A percentile compares a stretch with the other conserved stretches of the same genome.
Conservation (phyloP, 2,113 vertebrate genomes). For the Ameiurus melas region DNA sequence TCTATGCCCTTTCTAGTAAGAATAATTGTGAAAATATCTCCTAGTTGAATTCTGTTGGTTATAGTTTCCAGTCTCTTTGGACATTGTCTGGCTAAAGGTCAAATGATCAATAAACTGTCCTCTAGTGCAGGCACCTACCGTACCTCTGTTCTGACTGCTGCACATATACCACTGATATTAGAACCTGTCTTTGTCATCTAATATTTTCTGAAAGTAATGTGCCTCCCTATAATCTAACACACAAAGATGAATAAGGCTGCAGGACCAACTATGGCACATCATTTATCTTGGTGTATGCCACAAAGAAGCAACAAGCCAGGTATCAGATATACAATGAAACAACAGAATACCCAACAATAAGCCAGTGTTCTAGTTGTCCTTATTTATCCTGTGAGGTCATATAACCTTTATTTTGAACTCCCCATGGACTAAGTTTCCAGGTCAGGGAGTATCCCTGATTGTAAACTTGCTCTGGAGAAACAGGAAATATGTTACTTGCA, state of each 20-base stretch:
- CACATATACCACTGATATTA: conserved; percentile 9
- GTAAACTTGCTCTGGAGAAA: not conserved
- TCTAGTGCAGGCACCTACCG: not conserved
- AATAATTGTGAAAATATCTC: conserved; percentile 33
- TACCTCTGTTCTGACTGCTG: conserved; percentile 13
- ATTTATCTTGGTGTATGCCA: conserved; percentile 29
- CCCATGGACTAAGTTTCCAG: not conserved
- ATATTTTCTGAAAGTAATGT: conserved; percentile 21
- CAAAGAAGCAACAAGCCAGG: conserved; percentile 31
- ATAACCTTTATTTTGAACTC: not conserved
- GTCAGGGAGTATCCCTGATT: not conserved
- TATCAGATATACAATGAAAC: conserved; percentile 5
- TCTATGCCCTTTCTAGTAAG: conserved; percentile 17
- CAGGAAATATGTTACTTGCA: not conserved
- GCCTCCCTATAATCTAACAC: not conserved
- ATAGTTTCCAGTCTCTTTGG: conserved; percentile 31
- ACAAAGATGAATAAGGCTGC: conserved; percentile 40
- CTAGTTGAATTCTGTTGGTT: conserved; percentile 29
- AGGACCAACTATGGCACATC: conserved; percentile 41
- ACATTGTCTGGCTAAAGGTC: conserved; percentile 50
- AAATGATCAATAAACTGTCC: conserved; percentile 49
- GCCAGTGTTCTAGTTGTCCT: not conserved
- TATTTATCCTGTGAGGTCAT: not conserved
- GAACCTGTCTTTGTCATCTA: conserved; percentile 32
- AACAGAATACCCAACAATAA: conserved; percentile 1